Evolutionary conservation across 2,888 invertebrate species (phyloP).

Genomic region (Gastrophysa polygoni): DNA sequence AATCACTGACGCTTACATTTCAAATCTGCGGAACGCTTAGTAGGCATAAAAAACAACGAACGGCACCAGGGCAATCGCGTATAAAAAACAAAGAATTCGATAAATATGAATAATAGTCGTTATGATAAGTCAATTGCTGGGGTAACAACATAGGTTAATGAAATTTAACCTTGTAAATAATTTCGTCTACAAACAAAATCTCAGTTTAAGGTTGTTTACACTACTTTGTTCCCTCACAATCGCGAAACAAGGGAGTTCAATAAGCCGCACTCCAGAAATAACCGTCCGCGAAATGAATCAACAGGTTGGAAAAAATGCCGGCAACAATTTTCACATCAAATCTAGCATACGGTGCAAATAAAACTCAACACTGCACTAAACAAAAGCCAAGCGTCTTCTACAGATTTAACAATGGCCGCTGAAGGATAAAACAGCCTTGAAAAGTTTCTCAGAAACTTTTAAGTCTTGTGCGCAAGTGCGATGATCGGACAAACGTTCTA

Average conservation of each 20-base stretch:
- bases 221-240: conserved; percentile 38
- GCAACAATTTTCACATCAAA: conserved; percentile 35
- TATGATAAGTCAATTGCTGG: conserved; percentile 31
- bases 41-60: conserved; percentile 27
- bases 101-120: conserved; percentile 23
- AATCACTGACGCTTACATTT: conserved; percentile 34
- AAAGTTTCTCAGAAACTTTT: conserved; percentile 57
- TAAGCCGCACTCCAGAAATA: conserved; percentile 35
- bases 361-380: conserved; percentile 29
- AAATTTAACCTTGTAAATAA: conserved; percentile 43
- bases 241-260: conserved; percentile 27
- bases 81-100: conserved; percentile 20
- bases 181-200: conserved; percentile 40
- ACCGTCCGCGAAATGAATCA: conserved; percentile 38
- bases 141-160: conserved; percentile 40
- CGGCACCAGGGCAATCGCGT: neutral
- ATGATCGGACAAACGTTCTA: conserved; percentile 30
- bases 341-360: conserved; percentile 35
- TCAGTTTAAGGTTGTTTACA: conserved; percentile 53
- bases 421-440: conserved; percentile 57
- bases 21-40: conserved; percentile 25
- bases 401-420: conserved; percentile 57
- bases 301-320: conserved; percentile 45
- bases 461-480: conserved; percentile 51
- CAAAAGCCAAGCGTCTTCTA: conserved; percentile 52